Base-by-base conservation (phyloP, 1,140 invertebrate species). In the Proales similis region DNA sequence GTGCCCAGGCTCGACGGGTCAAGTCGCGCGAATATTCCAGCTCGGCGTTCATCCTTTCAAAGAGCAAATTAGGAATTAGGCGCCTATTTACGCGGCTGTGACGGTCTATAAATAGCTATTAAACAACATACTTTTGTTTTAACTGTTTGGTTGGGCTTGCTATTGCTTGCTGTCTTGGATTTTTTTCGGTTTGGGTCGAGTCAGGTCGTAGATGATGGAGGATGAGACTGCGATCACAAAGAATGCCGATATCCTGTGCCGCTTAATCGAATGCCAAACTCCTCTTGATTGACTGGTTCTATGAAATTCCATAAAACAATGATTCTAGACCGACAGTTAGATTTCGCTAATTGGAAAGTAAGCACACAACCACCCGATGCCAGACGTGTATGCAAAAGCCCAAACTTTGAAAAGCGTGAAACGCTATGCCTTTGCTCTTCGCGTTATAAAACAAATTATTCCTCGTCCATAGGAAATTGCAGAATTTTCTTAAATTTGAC, bases 21-120 rank as follows among this genome's bases (percentile, higher is more conserved):
- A 57, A 42, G 24, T 24, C 33, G 29, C 32, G 12, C 30, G 29
- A 26, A 11, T 57, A 57, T 57, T 57, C 26, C 30, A 17, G 27
- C 45, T 57, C 51, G 9, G 51, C 45, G 6, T 42, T 19, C 51
- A 57, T 57, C 45, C 30, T 57, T 29, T 57, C 51, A 42, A 57
- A 57, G 45, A 2, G 5, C 11, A 46, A 46, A 46, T 24, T 20
- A 7, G 6, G 4, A 42, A 57, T 27, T 29, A 9, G 42, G 33
- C 42, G 42, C 48, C 30, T 53, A 53, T 12, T 53, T 53, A 39
- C 42, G 48, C 5, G 42, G 9, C 14, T 36, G 33, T 36, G 14
- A 36, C n/a, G n/a, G n/a, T 36, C 14, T 36, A 14, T 36, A 36
- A 36, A 9, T 36, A 36, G 14, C 33, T 9, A 36, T 36, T 36